A percentile compares a stretch with the other conserved stretches of the same genome.
phyloP scores from a whole-genome alignment of 2,113 vertebrate species.

The Centropristis striata region DNA sequence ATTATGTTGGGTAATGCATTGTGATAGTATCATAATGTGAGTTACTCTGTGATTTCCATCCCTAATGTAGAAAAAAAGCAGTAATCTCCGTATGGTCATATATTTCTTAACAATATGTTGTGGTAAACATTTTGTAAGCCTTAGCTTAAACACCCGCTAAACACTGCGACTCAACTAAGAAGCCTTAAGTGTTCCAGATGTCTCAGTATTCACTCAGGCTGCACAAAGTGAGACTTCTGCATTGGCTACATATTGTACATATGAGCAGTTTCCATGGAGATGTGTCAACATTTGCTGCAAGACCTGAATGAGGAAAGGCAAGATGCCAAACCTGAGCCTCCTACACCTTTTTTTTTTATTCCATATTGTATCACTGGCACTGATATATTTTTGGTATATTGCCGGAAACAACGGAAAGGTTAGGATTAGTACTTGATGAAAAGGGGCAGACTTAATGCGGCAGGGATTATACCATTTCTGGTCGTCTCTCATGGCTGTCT shows the following conservation, averaged over 20 bases:
- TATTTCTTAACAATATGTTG: conserved; percentile 7
- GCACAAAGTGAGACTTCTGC: conserved; percentile 21
- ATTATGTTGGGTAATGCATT: too few relatives aligned
- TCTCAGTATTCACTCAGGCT: conserved; percentile 19
- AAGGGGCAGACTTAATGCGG: not conserved
- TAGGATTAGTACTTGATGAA: conserved; percentile 15
- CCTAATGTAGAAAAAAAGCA: not conserved
- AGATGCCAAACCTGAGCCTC: conserved; percentile 56
- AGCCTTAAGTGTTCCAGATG: conserved; percentile 18
- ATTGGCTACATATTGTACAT: conserved; percentile 23
- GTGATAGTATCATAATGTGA: too few relatives aligned
- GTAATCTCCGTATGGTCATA: not conserved
- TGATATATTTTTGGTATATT: conserved; percentile 28
- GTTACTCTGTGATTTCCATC: too few relatives aligned
- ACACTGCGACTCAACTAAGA: not conserved
- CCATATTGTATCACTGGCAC: conserved; percentile 19
- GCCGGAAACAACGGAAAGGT: conserved; percentile 10
- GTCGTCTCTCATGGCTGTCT: conserved; percentile 14
- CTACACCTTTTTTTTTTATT: conserved; percentile 33
- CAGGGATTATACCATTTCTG: conserved; percentile 20
- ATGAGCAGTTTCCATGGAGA: conserved; percentile 76
- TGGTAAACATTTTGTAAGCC: conserved; percentile 13
- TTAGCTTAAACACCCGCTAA: conserved; percentile 9
- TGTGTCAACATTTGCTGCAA: conserved; percentile 62
- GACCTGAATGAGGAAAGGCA: conserved; percentile 56